A percentile compares a stretch with the other conserved stretches of the same genome.
phyloP scores from a whole-genome alignment of 92 coral and sea anemone genomes.

The Palythoa grandis region DNA sequence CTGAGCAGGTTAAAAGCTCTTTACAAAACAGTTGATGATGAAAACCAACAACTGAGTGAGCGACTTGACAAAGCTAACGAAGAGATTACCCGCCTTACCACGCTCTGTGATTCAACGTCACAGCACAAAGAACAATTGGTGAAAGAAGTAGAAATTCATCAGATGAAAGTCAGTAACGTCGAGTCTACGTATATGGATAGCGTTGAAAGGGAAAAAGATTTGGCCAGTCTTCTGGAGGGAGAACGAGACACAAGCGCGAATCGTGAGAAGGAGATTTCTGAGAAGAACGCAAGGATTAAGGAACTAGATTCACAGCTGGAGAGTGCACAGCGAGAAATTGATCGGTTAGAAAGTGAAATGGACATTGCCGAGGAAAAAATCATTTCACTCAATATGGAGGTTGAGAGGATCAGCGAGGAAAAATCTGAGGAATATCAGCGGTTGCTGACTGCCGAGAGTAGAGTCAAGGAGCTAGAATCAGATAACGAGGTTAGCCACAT shows the following conservation, averaged over 20 bases:
- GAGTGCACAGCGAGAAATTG: constrained; percentile 73
- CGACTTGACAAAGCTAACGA: constrained; percentile 77
- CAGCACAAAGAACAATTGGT: constrained; percentile 74
- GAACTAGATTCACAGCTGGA: constrained; percentile 57
- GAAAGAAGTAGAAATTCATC: constrained; percentile 74
- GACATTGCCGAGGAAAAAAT: constrained; percentile 95
- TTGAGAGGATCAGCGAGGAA: constrained; percentile 84
- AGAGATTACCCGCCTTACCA: constrained; percentile 73
- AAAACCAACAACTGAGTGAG: constrained; percentile 65
- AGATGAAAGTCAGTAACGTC: constrained; percentile 76
- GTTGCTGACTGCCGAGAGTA: constrained; percentile 79
- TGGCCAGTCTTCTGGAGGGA: constrained; percentile 64
- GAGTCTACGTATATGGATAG: constrained; percentile 81
- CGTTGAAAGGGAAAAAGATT: constrained; percentile 70
- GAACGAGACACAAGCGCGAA: constrained; percentile 74
- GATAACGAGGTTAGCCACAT: constrained; percentile 64
- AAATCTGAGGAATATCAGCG: constrained; percentile 86
- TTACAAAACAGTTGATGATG: constrained; percentile 70
- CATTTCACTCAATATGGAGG: constrained; percentile 83
- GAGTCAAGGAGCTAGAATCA: constrained; percentile 83
- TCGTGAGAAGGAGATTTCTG: constrained; percentile 71
- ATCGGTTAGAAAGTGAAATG: constrained; percentile 89
- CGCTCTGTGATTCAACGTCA: constrained; percentile 64
- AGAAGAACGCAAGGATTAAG: constrained; percentile 56
- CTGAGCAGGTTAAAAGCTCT: constrained; percentile 66